Base-by-base conservation (phyloP, 2,888 invertebrate genomes). In the Ophion ventricosus region DNA sequence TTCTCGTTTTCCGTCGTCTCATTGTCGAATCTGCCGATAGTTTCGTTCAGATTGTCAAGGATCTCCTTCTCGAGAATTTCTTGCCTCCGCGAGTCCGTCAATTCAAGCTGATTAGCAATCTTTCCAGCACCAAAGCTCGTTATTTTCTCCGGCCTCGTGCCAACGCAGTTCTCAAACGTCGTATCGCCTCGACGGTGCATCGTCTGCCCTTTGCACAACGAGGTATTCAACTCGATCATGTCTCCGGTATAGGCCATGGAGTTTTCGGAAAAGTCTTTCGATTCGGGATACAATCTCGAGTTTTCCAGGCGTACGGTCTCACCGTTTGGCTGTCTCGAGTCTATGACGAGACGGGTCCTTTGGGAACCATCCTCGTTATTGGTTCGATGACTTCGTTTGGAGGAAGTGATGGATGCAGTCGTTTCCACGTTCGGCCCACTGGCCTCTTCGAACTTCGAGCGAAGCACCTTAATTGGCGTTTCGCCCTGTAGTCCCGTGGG, bases 11-110 rank as follows among this genome's bases (percentile, higher is more conserved):
- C 57, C 20, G 59, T 76, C 20, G 59, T 76, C 56, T 91, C 89
- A 70, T 87, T 89, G 84, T 93, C 93, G 86, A 91, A 93, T 69
- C 87, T 90, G 35, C 89, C 90, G 76, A 93, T 93, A 2, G 92
- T 91, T 80, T 92, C 90, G 86, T 92, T 92, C 35, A 93, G 86
- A 73, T 91, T 90, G 25, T 90, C 89, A 49, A 92, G 85, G 7
- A 92, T 91, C 80, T 91, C 89, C 20, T 81, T 83, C 76, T 85
- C 86, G 59, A 80, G 70, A 20, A 80, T 77, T 23, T 80, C 67
- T 23, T 77, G 82, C 57, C 64, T 85, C 25, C 69, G 76, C 14
- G 74, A 54, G 49, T 80, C 84, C 54, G 72, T 70, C 49, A 29
- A 59, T 54, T 80, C 40, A 25, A 26, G 80, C 35, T 80, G 57